Conservation (phyloP, 2,113 vertebrate genomes). For the Colossoma macropomum region DNA sequence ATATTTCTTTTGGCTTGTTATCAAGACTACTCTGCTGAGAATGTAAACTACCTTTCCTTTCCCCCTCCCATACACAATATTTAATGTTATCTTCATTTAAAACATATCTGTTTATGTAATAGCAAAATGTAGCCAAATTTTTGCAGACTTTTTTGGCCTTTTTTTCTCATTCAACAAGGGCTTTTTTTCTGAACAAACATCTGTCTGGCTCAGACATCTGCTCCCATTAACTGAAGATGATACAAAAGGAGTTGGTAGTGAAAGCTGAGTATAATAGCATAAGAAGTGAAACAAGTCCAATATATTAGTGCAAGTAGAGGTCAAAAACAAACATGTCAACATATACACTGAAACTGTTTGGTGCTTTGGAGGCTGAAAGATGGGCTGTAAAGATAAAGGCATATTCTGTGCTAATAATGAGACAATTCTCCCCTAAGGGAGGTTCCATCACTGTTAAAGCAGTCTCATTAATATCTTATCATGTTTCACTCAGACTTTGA, state of each 20-base stretch:
- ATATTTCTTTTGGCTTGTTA: conserved; percentile 84
- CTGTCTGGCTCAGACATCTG: conserved; percentile 62
- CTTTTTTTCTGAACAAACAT: conserved; percentile 68
- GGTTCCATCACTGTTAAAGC: conserved; percentile 81
- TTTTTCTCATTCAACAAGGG: conserved; percentile 60
- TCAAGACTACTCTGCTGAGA: conserved; percentile 82
- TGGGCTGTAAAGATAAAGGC: conserved; percentile 39
- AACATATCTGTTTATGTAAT: conserved; percentile 80
- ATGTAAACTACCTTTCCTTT: conserved; percentile 81
- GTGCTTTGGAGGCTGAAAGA: conserved; percentile 2
- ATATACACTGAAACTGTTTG: conserved; percentile 10
- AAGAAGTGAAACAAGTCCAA: conserved; percentile 36
- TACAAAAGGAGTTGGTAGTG: conserved; percentile 70
- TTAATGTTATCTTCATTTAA: conserved; percentile 83
- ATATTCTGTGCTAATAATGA: conserved; percentile 76
- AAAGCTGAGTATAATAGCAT: conserved; percentile 63
- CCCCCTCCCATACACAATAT: conserved; percentile 75
- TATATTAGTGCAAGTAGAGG: neutral
- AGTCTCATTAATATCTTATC: conserved; percentile 85
- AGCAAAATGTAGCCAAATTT: conserved; percentile 75
- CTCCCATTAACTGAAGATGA: conserved; percentile 72
- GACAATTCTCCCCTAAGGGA: conserved; percentile 56
- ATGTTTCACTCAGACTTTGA: conserved; percentile 88
- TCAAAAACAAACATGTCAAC: neutral
- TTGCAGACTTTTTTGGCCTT: conserved; percentile 59